Evolutionary conservation across 2,113 vertebrate genomes (phyloP).

Genomic region (Megalops atlanticus): DNA sequence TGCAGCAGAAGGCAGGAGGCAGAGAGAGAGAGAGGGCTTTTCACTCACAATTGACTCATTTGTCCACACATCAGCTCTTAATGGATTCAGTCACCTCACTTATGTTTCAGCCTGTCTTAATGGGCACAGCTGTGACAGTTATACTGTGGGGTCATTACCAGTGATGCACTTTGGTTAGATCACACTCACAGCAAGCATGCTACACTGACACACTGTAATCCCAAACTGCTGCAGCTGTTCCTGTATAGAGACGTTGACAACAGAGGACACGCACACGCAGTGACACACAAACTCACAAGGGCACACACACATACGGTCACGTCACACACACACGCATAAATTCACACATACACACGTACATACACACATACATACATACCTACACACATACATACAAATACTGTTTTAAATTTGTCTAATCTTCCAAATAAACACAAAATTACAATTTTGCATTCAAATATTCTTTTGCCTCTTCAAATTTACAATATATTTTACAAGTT

Average conservation of each 20-base stretch:
- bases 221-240: not conserved
- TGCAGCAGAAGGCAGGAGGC: conserved; percentile 44
- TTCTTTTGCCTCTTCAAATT: too few species aligned
- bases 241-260: not conserved
- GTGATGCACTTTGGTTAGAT: not conserved
- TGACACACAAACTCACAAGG: not conserved
- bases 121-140: not conserved
- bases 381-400: not conserved
- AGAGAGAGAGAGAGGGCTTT: not conserved
- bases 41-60: not conserved
- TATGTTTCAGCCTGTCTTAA: not conserved
- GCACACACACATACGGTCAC: not conserved
- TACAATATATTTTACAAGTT: not conserved
- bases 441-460: too few species aligned
- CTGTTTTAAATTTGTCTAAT: too few species aligned
- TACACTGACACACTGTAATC: not conserved
- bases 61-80: not conserved
- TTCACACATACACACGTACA: not conserved
- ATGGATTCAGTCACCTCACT: not conserved
- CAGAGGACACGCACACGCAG: not conserved
- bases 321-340: not conserved
- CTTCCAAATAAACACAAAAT: too few species aligned
- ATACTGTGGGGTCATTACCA: not conserved
- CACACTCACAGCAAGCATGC: not conserved
- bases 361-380: not conserved